Evolutionary conservation across 2,797 vertebrate species (phyloP), one percentile per base, ranked within the genome.

Genomic region (Onychomys leucogaster): DNA sequence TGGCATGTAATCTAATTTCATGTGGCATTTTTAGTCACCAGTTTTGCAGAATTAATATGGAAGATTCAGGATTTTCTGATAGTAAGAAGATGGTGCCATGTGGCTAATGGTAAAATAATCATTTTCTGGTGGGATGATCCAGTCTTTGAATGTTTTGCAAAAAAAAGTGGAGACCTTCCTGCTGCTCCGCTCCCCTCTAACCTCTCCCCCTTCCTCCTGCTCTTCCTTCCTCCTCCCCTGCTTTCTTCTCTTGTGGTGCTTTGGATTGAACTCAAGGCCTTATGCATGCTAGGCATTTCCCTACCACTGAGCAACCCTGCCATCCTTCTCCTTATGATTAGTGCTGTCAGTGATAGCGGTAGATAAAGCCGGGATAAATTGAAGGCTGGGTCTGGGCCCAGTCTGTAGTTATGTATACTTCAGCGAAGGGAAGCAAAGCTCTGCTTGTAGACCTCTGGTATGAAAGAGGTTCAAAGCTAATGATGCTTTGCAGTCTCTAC

Each of bases 41-140:
- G 67, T 49, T 96, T 97, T 96, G 67, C 27, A 29, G 29, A 27
- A 93, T 97, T 88, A 94, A 16, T 61, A 83, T 78, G 93, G 95
- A 94, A 61, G 41, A 94, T 85, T 98, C 93, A 97, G 94, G 37
- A 2, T 1, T 77, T 94, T 98, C 98, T 94, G n/a, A 73, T 98
- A 97, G 96, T 97, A 95, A 63, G 17, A 96, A 94, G 41, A 0
- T 94, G 81, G 69, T 97, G 57, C 84, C 17, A 10, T 59, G 75
- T 82, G 91, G 90, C 90, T 46, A 69, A 85, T 83, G 76, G 87
- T 46, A 86, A 93, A 95, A 95, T 92, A 57, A 77, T 97, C 96
- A 85, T 95, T 96, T 97, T 57, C 75, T 55, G 49, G 73, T 61
- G 23, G 16, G 49, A 41, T 89, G 11, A 43, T 94, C 49, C 76